phyloP scores from a whole-genome alignment of 64 coral and sea anemone species.

The Platygyra sinensis region DNA sequence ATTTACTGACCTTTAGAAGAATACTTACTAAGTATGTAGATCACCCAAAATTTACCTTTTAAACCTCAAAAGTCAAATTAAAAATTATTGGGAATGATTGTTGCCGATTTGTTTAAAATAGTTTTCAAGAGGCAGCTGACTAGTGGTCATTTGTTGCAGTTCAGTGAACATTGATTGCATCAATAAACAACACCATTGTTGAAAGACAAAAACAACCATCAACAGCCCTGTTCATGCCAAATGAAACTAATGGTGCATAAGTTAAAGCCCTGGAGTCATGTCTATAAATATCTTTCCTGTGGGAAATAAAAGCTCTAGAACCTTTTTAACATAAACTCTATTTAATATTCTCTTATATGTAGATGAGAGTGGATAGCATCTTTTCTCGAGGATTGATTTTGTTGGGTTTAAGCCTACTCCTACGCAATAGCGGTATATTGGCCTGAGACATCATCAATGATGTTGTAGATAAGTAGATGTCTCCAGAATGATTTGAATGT shows the following conservation, averaged over 20 bases:
- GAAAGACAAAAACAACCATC: not conserved
- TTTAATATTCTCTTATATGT: not conserved
- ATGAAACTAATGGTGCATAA: not conserved
- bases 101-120: not conserved
- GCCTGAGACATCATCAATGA: too few relatives aligned
- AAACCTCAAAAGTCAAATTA: not conserved
- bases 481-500: too few relatives aligned
- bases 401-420: too few relatives aligned
- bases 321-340: not conserved
- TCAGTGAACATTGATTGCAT: not conserved
- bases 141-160: not conserved
- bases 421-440: too few relatives aligned
- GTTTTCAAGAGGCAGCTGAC: too few relatives aligned
- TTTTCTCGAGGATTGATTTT: not conserved
- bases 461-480: too few relatives aligned
- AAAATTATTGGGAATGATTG: not conserved
- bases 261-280: not conserved
- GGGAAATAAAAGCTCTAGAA: slow-evolving; percentile 16
- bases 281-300: slow-evolving; percentile 28
- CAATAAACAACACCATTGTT: not conserved
- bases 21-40: too few relatives aligned
- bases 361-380: not conserved
- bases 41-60: not conserved
- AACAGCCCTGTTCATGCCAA: not conserved
- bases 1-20: too few relatives aligned